Base-by-base conservation (phyloP, 1,140 invertebrate species). In the Neotoxoptera formosana region DNA sequence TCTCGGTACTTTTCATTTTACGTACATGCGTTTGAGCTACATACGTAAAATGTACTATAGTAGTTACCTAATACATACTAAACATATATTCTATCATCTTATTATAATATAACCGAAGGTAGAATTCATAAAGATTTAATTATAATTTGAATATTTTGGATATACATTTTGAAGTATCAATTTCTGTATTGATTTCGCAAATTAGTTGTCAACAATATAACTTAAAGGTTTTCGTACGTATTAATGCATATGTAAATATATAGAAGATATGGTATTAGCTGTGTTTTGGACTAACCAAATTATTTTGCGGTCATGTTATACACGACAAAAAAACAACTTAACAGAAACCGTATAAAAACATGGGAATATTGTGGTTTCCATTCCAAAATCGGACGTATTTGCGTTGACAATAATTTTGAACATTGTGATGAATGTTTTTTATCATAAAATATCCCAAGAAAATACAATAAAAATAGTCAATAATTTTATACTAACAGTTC, bases 171-270 rank as follows among this genome's bases (percentile, higher is more conserved):
- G 48, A 21, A 53, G 47, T 48, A 88, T 51, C 87, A 34, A 56
- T 89, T 56, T 89, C 87, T 89, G 48, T 89, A 53, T 89, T 56
- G n/a, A 89, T 56, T 89, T 89, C 87, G 48, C 48, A 51, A 51
- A 51, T 87, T 53, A 88, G 34, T 53, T 48, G 48, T 51, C n/a
- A 23, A 20, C 21, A 23, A 53, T 48, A 88, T 88, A n/a, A 86
- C 86, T 48, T 87, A 48, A 89, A 89, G 21, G 48, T 89, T 56
- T 53, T 89, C 87, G 48, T 36, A 56, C 53, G n/a, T 53, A 87
- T 76, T 76, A 76, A 47, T 47, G 45, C 48, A 17, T 48, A 48
- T 20, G 21, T 30, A 34, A 20, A 30, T 1, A 45, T 86, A 88
- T 88, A 86, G 47, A 41, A 30, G 30, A 87, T 20, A 25, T n/a